Conservation (phyloP, 2,888 invertebrate genomes). For the Dendrolimus houi region DNA sequence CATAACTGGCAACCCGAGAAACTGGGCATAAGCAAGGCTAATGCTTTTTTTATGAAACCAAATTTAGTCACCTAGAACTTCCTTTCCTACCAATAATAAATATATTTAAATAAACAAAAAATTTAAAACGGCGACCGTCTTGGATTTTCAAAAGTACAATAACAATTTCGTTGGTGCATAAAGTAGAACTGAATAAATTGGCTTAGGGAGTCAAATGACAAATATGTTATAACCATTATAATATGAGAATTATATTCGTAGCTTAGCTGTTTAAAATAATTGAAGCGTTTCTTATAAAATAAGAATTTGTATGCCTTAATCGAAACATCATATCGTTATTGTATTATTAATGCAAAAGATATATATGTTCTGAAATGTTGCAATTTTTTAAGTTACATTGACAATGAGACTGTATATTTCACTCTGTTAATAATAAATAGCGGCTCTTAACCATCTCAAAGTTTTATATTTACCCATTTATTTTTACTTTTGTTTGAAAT, state of each 20-base stretch:
- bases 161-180: constrained; percentile 20
- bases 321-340: constrained; percentile 71
- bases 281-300: constrained; percentile 61
- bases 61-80: too few relatives aligned
- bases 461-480: too few relatives aligned
- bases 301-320: constrained; percentile 71
- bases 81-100: too few relatives aligned
- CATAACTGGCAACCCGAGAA: too few relatives aligned
- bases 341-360: constrained; percentile 59
- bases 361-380: constrained; percentile 2
- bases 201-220: constrained; percentile 4
- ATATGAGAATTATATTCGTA: constrained; percentile 17
- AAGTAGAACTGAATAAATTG: constrained; percentile 8
- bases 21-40: too few relatives aligned
- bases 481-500: too few relatives aligned
- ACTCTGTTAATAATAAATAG: too few relatives aligned
- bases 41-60: too few relatives aligned
- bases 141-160: constrained; percentile 19
- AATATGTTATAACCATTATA: background rate
- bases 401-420: background rate
- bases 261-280: constrained; percentile 38
- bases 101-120: too few relatives aligned
- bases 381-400: background rate
- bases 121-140: background rate
- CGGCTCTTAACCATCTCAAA: too few relatives aligned